phyloP scores from a whole-genome alignment of 2,797 vertebrate species.

The Microctenopoma steveboyesi region DNA sequence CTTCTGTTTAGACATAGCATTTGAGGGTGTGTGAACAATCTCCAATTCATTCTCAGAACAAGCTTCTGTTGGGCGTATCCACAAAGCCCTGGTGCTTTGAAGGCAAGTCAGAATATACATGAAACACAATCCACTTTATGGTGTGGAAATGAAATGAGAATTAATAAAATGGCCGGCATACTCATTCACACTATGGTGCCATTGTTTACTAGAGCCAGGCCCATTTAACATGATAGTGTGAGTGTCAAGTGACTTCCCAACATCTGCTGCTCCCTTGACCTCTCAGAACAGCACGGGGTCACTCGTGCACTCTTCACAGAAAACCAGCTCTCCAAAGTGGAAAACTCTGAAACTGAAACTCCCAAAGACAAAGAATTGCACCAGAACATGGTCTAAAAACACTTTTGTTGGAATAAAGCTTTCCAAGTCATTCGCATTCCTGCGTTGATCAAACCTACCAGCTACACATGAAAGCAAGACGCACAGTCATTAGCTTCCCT shows the following conservation, averaged over 20 bases:
- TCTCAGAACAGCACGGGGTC: conserved; percentile 23
- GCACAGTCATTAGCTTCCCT: conserved; percentile 40
- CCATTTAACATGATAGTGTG: conserved; percentile 48
- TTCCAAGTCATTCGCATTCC: conserved; percentile 46
- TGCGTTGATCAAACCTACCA: conserved; percentile 53
- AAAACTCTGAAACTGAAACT: too few relatives aligned
- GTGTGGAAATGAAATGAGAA: conserved; percentile 18
- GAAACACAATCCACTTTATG: conserved; percentile 47
- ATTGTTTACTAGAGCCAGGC: conserved; percentile 49
- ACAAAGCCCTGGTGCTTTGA: conserved; percentile 58
- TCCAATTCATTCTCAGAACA: conserved; percentile 48
- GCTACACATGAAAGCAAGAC: conserved; percentile 29
- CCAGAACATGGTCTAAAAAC: too few relatives aligned
- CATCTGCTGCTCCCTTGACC: conserved; percentile 49
- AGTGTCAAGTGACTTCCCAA: conserved; percentile 44
- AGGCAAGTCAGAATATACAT: conserved; percentile 47
- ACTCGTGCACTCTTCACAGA: not conserved
- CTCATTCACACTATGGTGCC: conserved; percentile 34
- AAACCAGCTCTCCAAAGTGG: too few relatives aligned
- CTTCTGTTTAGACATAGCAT: conserved; percentile 27
- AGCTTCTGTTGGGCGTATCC: conserved; percentile 50
- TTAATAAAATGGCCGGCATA: conserved; percentile 27
- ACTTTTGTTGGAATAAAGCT: too few relatives aligned
- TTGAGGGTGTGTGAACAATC: conserved; percentile 57
- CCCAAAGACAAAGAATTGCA: too few relatives aligned